Conservation (phyloP, 92 coral and sea anemone species). For the Porites evermanni region DNA sequence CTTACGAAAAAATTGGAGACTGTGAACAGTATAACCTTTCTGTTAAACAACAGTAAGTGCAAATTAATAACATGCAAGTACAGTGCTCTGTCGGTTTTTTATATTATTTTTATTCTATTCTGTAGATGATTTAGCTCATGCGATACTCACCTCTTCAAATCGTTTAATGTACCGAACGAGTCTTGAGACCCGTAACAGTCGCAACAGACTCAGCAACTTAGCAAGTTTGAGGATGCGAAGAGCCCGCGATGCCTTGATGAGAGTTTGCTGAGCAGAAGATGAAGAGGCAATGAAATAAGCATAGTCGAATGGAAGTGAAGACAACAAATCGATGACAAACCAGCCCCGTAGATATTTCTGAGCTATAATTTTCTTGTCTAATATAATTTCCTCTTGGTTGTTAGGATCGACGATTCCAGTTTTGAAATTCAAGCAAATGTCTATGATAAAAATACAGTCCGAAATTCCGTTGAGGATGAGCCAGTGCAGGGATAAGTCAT, state of each 20-base stretch:
- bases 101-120: too few relatives aligned
- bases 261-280: conserved; percentile 73
- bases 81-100: too few relatives aligned
- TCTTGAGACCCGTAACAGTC: conserved; percentile 93
- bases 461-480: conserved; percentile 90
- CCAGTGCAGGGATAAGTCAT: conserved; percentile 92
- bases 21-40: too few relatives aligned
- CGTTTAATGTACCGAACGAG: conserved; percentile 92
- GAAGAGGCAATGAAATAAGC: conserved; percentile 92
- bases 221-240: conserved; percentile 98
- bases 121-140: background rate
- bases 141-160: conserved; percentile 89
- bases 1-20: too few relatives aligned
- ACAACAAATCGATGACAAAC: conserved; percentile 86
- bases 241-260: conserved; percentile 95
- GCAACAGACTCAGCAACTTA: conserved; percentile 87
- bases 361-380: conserved; percentile 77
- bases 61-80: too few relatives aligned
- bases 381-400: conserved; percentile 91
- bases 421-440: conserved; percentile 86
- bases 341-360: conserved; percentile 84
- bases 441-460: conserved; percentile 80
- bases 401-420: conserved; percentile 95
- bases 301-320: conserved; percentile 97
- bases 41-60: too few relatives aligned